Evolutionary conservation across 2,797 vertebrate species (phyloP).

Genomic region (Poeciliopsis paucimaculata): DNA sequence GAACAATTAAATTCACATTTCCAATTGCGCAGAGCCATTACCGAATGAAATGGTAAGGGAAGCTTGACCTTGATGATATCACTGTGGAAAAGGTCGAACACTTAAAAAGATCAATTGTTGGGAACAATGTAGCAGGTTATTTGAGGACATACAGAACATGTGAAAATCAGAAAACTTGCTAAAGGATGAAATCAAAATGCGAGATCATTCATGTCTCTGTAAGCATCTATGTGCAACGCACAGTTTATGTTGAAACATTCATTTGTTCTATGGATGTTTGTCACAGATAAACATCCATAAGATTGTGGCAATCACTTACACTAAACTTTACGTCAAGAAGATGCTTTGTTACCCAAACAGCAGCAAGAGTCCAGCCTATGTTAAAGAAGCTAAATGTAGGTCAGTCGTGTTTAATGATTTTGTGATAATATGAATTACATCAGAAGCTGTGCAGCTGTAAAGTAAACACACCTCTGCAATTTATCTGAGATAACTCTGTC

Average conservation of each 20-base stretch:
- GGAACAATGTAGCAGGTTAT: constrained; percentile 10
- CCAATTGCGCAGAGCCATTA: constrained; percentile 37
- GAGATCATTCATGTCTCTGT: constrained; percentile 9
- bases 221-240: neutral
- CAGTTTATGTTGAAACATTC: constrained; percentile 18
- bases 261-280: constrained; percentile 28
- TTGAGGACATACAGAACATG: constrained; percentile 19
- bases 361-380: constrained; percentile 29
- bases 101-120: constrained; percentile 22
- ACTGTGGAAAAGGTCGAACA: constrained; percentile 27
- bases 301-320: constrained; percentile 33
- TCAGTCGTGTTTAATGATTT: constrained; percentile 28
- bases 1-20: constrained; percentile 40
- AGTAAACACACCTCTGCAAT: constrained; percentile 68
- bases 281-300: constrained; percentile 35
- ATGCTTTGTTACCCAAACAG: constrained; percentile 19
- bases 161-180: constrained; percentile 17
- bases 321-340: constrained; percentile 7
- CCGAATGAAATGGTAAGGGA: constrained; percentile 19
- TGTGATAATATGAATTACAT: constrained; percentile 35
- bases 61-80: constrained; percentile 37
- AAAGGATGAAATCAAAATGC: neutral
- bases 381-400: constrained; percentile 42
- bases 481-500: constrained; percentile 67
- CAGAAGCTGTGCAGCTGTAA: constrained; percentile 68